These are phyloP conservation scores for Nannoperca australis DNA, from an alignment of 2,797 vertebrate species.

Conservation along the genomic window DNA sequence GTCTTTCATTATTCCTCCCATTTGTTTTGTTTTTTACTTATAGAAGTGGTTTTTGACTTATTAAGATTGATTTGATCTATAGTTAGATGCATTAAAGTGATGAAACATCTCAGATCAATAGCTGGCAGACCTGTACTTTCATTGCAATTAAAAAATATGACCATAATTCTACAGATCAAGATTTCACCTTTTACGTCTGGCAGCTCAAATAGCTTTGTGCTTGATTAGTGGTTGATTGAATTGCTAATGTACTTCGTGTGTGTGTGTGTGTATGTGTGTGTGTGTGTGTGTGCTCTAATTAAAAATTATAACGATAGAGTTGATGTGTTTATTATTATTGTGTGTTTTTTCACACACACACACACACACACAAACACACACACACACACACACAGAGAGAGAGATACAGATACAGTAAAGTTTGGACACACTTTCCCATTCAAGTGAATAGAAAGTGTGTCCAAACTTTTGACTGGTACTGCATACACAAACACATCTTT, in stretches of 20 bases:
- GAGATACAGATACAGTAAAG: not conserved
- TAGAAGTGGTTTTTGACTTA: constrained; percentile 4
- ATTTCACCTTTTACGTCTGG: constrained; percentile 38
- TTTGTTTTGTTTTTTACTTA: not conserved
- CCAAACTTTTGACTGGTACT: no score
- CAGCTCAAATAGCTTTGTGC: constrained; percentile 42
- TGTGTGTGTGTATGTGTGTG: constrained; percentile 23
- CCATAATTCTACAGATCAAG: constrained; percentile 28
- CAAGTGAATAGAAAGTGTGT: no score
- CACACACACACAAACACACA: constrained; percentile 1
- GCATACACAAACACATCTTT: constrained; percentile 31
- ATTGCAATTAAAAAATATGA: constrained; percentile 33
- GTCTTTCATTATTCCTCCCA: not conserved
- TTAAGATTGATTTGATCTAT: constrained; percentile 14
- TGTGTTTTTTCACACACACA: constrained; percentile 18
- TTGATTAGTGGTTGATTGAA: constrained; percentile 50
- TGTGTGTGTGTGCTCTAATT: constrained; percentile 9
- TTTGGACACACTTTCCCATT: no score
- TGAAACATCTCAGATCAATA: constrained; percentile 33
- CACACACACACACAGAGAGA: constrained; percentile 3
- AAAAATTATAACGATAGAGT: constrained; percentile 25
- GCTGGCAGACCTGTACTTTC: constrained; percentile 36
- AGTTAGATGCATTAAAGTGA: constrained; percentile 33
- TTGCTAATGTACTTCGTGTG: constrained; percentile 35
- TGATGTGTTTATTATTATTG: constrained; percentile 41